Evolutionary conservation across 2,113 vertebrate species (phyloP), one percentile per base, ranked within the genome.

Genomic region (Sturnus vulgaris): DNA sequence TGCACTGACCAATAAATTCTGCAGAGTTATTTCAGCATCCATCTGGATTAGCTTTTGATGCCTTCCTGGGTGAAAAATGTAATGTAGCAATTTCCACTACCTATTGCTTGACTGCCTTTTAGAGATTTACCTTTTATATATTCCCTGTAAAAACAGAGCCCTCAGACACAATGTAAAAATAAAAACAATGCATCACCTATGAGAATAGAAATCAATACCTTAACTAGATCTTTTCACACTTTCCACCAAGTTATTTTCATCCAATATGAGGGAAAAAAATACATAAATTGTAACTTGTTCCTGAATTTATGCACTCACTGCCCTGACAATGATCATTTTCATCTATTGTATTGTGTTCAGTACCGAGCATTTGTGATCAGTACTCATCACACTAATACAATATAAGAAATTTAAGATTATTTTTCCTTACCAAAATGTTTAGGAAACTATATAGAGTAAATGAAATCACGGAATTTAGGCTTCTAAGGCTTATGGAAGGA

Each of bases 211-310:
- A 82, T 35, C 25, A 65, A 2, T 63, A 30, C 7, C 55, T 49
- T 87, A 53, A 40, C 40, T 22, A 47, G 19, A 61, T 10, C 4
- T 65, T 91, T 37, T 47, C 17, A 77, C 3, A 33, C 24, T 42
- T 76, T 66, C 22, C 20, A 52, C 18, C 11, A 40, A 35, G 19
- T 37, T n/a, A 28, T 46, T 94, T 88, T 70, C 69, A 47, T 35
- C 17, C 33, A 44, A 9, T 33, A 70, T 8, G 4, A 44, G 1
- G 11, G 15, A 7, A 7, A 1, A 33, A 53, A 15, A 8, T 7
- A 2, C 13, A 81, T 13, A 57, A 78, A 33, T 7, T 52, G 15
- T 17, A 46, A 22, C 11, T 56, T 64, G 7, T 49, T 92, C 37
- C 46, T 53, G 31, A 65, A 65, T 49, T 42, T 52, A n/a, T 22